Percentiles rank a stretch among this genome's conserved stretches.
phyloP scores from a whole-genome alignment of 2,888 invertebrate species.

The Eristalis pertinax region DNA sequence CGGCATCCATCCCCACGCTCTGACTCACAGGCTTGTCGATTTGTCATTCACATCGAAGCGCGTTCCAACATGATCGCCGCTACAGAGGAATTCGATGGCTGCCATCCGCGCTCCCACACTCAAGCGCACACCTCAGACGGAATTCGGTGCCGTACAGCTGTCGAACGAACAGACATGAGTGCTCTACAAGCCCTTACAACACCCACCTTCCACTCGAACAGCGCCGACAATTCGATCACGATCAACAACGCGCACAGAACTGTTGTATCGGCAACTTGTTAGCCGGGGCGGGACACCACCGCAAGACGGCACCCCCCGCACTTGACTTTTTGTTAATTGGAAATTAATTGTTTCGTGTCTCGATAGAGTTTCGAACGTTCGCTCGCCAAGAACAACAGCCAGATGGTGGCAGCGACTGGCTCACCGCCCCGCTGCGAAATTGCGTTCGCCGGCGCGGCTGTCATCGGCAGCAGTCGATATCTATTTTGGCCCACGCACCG shows the following conservation, averaged over 20 bases:
- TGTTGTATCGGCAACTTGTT: not conserved
- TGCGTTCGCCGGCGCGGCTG: conserved; percentile 32
- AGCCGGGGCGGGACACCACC: not conserved
- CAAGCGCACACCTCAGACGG: not conserved
- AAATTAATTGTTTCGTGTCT: conserved; percentile 57
- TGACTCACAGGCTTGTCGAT: not conserved
- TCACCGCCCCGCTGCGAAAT: conserved; percentile 40
- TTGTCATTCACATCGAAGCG: not conserved
- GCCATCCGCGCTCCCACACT: not conserved
- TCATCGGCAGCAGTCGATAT: conserved; percentile 52
- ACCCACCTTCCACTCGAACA: conserved; percentile 16
- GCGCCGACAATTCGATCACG: conserved; percentile 37
- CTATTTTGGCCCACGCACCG: conserved; percentile 57
- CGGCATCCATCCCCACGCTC: not conserved
- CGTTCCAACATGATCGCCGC: conserved; percentile 14
- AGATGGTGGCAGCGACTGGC: conserved; percentile 20
- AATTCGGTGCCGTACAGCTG: conserved; percentile 28
- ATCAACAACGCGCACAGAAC: not conserved
- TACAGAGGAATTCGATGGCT: not conserved
- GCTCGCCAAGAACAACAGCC: conserved; percentile 5
- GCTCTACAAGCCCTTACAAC: conserved; percentile 10
- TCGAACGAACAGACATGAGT: conserved; percentile 19
- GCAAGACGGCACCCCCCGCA: conserved; percentile 22
- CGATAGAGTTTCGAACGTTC: conserved; percentile 25
- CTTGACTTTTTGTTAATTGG: conserved; percentile 48